Conservation (phyloP, 2,797 vertebrate genomes). For the Pangasius mekongensis region DNA sequence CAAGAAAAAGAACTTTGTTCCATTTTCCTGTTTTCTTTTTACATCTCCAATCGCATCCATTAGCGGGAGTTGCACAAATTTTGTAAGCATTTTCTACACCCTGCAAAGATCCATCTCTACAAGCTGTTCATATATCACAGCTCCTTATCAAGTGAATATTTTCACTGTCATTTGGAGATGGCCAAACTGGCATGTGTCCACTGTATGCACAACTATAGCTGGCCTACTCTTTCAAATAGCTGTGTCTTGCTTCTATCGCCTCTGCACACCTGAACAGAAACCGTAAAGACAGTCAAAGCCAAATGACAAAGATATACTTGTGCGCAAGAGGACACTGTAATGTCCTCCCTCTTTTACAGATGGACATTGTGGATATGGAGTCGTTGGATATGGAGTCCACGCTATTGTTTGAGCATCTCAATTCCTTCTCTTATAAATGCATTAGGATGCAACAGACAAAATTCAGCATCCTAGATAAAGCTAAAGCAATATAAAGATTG, state of each 20-base stretch:
- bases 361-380: neutral
- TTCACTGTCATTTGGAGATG: constrained; percentile 19
- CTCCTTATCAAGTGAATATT: constrained; percentile 3
- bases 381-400: neutral
- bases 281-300: no score
- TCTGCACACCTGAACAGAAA: neutral
- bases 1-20: constrained; percentile 51
- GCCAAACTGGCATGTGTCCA: constrained; percentile 4
- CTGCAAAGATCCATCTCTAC: neutral
- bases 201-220: neutral
- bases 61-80: constrained; percentile 3
- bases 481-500: neutral
- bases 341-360: neutral
- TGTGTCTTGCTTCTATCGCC: neutral
- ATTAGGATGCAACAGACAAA: neutral
- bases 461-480: neutral
- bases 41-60: neutral
- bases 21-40: constrained; percentile 49
- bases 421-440: neutral
- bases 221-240: neutral
- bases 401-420: neutral
- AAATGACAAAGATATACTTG: neutral
- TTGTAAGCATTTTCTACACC: constrained; percentile 5
- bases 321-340: neutral
- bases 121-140: constrained; percentile 8